Evolutionary conservation across 1,140 invertebrate species (phyloP), one percentile per base, ranked within the genome.

Genomic region (Lepidurus couesii): DNA sequence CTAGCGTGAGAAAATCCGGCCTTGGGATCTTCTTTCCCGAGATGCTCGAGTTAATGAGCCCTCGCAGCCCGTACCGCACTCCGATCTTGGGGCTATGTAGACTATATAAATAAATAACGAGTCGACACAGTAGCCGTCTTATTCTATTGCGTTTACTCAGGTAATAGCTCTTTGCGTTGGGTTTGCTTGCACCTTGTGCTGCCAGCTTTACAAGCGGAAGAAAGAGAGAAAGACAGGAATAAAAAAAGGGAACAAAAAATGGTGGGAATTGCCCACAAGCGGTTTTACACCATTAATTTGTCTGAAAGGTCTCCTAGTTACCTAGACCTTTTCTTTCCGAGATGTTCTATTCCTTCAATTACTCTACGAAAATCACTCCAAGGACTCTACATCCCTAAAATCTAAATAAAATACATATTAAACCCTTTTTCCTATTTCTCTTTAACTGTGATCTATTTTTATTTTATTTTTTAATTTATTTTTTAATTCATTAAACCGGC

Each of bases 221-320:
- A 65, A 4, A 4, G 47, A 65, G 9, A 65, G 21, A 4, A 21
- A 21, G 13, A 21, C 6, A 13, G 11, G 47, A 21, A 21, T 6
- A 65, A 65, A 65, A 53, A 65, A 65, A 65, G 47, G 4, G 13
- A 65, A 13, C 6, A n/a, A 65, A 65, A 65, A 65, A 65, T 65
- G 53, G 53, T 65, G 53, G 53, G 53, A 65, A 65, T 65, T 65
- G 53, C 53, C 53, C 53, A 65, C 53, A 10, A 65, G 53, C 53
- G 53, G 53, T 65, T 65, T 65, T 65, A 65, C 53, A 65, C 53
- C 53, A 65, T 65, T 65, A 65, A 65, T 65, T 65, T 65, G n/a
- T 65, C 21, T 65, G 53, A 65, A 65, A 65, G 53, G 53, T 65
- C 53, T 65, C 53, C 34, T 4, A 34, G 53, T 65, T 65, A 65